Percentiles rank a stretch among this genome's conserved stretches.
Evolutionary conservation across 2,797 vertebrate genomes (phyloP).

Genomic region (Naso thynnoides): DNA sequence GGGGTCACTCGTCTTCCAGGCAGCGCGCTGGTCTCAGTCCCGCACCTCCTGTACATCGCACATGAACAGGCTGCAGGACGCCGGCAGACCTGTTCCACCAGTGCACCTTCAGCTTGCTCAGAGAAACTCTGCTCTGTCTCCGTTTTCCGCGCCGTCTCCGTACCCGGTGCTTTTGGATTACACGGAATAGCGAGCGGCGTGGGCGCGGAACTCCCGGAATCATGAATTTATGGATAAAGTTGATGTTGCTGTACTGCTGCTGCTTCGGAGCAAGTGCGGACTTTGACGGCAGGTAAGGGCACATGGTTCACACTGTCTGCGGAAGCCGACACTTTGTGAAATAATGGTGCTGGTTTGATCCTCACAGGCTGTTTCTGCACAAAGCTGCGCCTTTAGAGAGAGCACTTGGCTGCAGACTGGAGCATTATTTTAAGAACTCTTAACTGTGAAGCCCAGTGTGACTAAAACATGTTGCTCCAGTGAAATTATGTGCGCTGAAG

Average conservation of each 20-base stretch:
- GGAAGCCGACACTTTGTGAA: neutral
- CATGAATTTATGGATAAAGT: conserved; percentile 87
- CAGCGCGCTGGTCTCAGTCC: conserved; percentile 50
- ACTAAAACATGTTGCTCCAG: conserved; percentile 43
- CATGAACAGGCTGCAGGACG: conserved; percentile 56
- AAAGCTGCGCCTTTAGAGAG: neutral
- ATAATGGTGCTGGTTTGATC: neutral
- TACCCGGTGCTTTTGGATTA: conserved; percentile 59
- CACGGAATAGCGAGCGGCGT: conserved; percentile 21
- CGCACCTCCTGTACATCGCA: conserved; percentile 44
- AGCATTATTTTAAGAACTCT: neutral
- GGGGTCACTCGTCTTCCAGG: conserved; percentile 51
- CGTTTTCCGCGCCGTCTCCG: conserved; percentile 29
- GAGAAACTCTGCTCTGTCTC: conserved; percentile 28
- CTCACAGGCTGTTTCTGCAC: neutral
- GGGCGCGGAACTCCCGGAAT: conserved; percentile 41
- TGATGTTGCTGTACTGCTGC: conserved; percentile 83
- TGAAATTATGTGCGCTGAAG: conserved; percentile 6
- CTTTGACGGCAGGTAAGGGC: conserved; percentile 93
- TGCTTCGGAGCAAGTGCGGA: conserved; percentile 86
- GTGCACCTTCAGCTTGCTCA: conserved; percentile 38
- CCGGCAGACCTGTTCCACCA: conserved; percentile 42
- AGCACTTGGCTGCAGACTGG: neutral
- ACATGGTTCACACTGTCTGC: conserved; percentile 7
- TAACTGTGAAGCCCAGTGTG: neutral